Percentiles rank a stretch among this genome's conserved stretches.
Conservation (phyloP, 2,888 invertebrate genomes). For the Aplocera efformata region DNA sequence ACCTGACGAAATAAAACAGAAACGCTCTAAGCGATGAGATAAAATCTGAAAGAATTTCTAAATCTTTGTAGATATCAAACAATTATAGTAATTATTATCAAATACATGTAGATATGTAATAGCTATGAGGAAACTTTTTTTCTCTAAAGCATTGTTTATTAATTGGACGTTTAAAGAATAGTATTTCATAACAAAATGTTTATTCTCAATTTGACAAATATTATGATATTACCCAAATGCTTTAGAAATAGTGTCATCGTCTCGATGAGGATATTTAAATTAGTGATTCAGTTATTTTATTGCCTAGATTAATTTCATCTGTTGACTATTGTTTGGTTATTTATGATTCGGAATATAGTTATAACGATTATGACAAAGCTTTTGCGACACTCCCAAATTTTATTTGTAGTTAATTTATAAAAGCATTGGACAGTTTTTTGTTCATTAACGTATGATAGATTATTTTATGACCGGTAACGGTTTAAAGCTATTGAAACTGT, state of each 20-base stretch:
- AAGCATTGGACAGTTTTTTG: too few relatives aligned
- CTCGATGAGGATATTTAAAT: slow-evolving; percentile 11
- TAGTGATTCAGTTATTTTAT: slow-evolving; percentile 10
- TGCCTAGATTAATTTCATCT: slow-evolving; percentile 13
- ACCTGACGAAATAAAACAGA: not conserved
- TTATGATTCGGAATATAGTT: slow-evolving; percentile 22
- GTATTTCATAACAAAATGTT: too few relatives aligned
- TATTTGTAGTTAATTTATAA: not conserved
- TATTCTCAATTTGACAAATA: slow-evolving; percentile 9
- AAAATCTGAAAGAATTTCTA: not conserved
- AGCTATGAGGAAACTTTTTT: too few relatives aligned
- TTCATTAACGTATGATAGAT: too few relatives aligned
- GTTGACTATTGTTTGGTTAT: slow-evolving; percentile 18
- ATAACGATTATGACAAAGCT: slow-evolving; percentile 18
- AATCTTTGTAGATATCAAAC: slow-evolving; percentile 3
- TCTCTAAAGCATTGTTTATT: too few relatives aligned
- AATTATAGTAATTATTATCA: too few relatives aligned
- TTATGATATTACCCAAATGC: slow-evolving; percentile 14
- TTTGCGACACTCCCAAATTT: slow-evolving; percentile 14
- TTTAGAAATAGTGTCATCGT: slow-evolving; percentile 22
- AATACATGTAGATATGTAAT: too few relatives aligned
- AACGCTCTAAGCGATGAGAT: slow-evolving; percentile 4
- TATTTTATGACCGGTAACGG: too few relatives aligned
- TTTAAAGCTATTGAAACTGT: too few relatives aligned
- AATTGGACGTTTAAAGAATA: too few relatives aligned